Conservation (phyloP, 2,797 vertebrate species). For the Sebastes flavidus region DNA sequence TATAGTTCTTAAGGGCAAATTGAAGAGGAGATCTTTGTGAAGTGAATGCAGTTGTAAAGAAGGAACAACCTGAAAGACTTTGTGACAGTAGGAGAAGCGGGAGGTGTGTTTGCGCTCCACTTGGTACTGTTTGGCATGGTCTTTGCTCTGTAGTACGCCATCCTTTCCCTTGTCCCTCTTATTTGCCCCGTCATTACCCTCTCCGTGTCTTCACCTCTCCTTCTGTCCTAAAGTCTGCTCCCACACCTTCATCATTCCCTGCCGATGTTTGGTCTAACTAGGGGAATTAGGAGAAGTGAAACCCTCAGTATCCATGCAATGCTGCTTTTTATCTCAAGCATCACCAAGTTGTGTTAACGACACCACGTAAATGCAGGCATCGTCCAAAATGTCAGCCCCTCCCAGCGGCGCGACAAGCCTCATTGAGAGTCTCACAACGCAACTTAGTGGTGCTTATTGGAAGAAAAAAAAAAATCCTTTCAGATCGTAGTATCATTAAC, state of each 20-base stretch:
- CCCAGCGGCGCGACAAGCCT: constrained; percentile 9
- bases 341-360: constrained; percentile 47
- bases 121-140: constrained; percentile 53
- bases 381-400: constrained; percentile 44
- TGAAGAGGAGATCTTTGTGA: constrained; percentile 8
- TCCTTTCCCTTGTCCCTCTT: constrained; percentile 23
- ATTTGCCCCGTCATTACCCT: neutral
- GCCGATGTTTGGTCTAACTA: constrained; percentile 37
- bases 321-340: constrained; percentile 72
- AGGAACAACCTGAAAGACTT: constrained; percentile 46
- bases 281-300: constrained; percentile 45
- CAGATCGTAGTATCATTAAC: constrained; percentile 54
- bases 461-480: constrained; percentile 26
- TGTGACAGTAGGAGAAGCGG: constrained; percentile 52
- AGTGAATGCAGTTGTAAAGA: constrained; percentile 40
- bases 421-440: constrained; percentile 17
- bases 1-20: constrained; percentile 12
- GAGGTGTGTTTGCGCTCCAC: constrained; percentile 51
- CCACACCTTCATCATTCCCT: constrained; percentile 60
- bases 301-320: constrained; percentile 70
- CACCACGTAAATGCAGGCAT: constrained; percentile 27
- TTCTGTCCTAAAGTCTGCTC: constrained; percentile 52
- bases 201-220: constrained; percentile 27
- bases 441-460: constrained; percentile 48
- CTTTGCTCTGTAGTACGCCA: constrained; percentile 43